Base-by-base conservation (phyloP, 2,113 vertebrate genomes). In the Sarotherodon lohbergeri region DNA sequence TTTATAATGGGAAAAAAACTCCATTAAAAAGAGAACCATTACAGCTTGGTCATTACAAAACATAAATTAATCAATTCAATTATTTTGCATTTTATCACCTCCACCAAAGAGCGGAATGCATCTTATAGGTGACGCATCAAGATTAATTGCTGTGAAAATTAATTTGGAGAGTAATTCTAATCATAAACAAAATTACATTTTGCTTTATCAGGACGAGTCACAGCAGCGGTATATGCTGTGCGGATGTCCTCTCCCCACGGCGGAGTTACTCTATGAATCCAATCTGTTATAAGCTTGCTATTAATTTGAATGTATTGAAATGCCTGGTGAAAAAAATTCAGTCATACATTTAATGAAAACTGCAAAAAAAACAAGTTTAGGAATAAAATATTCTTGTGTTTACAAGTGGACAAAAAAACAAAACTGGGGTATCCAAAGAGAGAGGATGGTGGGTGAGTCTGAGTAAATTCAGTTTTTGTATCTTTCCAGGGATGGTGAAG, bases 61-160 rank as follows among this genome's bases (percentile, higher is more conserved):
- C 78, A 89, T 92, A 87, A 91, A 93, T 94, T 94, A 93, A 95
- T 95, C 90, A 82, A 93, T 95, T 95, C 95, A 95, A 96, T 97
- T 95, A 94, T 91, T 92, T 94, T 93, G 80, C 91, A 90, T 94
- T 95, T 96, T 93, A 96, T 96, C 91, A 93, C 92, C 86, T 91
- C 91, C 92, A 56, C 90, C 83, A 92, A 93, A 93, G 89, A 92
- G 90, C 83, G 81, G 85, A 90, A 89, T 84, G 89, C 52, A 86
- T 93, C 92, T 90, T 91, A 94, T 91, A 95, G 93, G 93, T 94
- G 91, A 93, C 61, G 82, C 90, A 90, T 93, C 85, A 94, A 91
- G 93, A 94, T 95, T 94, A 95, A 94, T 94, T 95, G 93, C 92
- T 84, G 90, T 88, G 92, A 90, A 95, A 95, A 96, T 94, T 94